A percentile compares a stretch with the other conserved stretches of the same genome.
Conservation (phyloP, 2,113 vertebrate species). For the Petaurus breviceps region DNA sequence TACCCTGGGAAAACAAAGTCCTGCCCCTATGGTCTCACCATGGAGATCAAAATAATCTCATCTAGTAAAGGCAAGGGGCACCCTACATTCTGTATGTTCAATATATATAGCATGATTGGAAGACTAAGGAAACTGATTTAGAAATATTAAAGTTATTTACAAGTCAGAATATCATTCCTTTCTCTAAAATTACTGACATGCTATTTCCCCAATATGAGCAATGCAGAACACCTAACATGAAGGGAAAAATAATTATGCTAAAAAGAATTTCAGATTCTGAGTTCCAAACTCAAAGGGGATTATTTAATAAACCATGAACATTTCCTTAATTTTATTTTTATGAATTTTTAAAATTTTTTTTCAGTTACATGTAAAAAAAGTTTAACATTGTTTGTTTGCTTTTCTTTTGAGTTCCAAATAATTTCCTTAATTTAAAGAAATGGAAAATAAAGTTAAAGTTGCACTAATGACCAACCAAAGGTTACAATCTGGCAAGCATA, state of each 20-base stretch:
- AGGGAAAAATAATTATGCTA: background rate
- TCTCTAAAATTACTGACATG: conserved; percentile 1
- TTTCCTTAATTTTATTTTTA: conserved; percentile 29
- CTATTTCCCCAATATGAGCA: background rate
- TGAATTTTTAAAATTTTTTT: too few relatives aligned
- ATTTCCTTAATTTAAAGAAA: conserved; percentile 10
- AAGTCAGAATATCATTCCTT: background rate
- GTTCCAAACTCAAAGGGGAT: conserved; percentile 11
- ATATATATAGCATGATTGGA: background rate
- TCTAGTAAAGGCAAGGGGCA: background rate
- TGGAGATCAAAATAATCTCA: background rate
- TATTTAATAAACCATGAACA: conserved; percentile 16
- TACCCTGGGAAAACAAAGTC: background rate
- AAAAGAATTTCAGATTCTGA: background rate
- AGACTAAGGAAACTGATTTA: background rate
- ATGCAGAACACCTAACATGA: background rate
- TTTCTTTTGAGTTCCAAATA: background rate
- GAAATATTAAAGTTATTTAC: conserved; percentile 12
- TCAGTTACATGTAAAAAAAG: too few relatives aligned
- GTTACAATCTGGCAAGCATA: background rate
- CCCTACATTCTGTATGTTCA: background rate
- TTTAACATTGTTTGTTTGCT: too few relatives aligned
- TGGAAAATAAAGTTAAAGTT: conserved; percentile 45
- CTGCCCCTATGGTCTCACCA: too few relatives aligned
- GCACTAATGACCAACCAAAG: conserved; percentile 50